Evolutionary conservation across 1,140 invertebrate genomes (phyloP).

Genomic region (Diachasmimorpha longicaudata): DNA sequence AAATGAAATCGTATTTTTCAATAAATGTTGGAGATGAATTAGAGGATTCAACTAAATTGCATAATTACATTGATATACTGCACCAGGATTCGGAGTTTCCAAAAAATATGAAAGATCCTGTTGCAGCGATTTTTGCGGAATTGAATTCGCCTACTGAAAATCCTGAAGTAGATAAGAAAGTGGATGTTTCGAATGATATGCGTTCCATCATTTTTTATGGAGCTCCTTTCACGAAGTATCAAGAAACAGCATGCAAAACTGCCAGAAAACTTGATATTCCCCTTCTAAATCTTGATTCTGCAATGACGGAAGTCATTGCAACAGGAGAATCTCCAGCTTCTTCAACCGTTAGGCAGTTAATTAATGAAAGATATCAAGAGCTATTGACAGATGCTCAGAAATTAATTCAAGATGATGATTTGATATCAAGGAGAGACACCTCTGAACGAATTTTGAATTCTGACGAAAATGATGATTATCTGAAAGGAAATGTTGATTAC

Average conservation of each 20-base stretch:
- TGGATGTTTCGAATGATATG: constrained; percentile 15
- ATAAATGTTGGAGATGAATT: too few relatives aligned
- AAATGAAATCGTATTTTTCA: constrained; percentile 27
- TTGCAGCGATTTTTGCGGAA: constrained; percentile 38
- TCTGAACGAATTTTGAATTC: background rate
- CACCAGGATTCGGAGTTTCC: constrained; percentile 32
- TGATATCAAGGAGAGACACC: background rate
- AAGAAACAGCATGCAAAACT: constrained; percentile 42
- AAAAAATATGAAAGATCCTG: constrained; percentile 40
- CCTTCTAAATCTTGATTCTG: constrained; percentile 39
- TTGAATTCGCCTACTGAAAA: background rate
- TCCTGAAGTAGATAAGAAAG: background rate
- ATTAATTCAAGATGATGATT: background rate
- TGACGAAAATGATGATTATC: background rate
- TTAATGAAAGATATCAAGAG: constrained; percentile 39
- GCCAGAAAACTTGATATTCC: constrained; percentile 37
- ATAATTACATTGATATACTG: constrained; percentile 40
- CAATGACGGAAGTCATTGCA: constrained; percentile 37
- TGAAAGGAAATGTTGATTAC: constrained; percentile 5
- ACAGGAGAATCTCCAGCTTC: constrained; percentile 25
- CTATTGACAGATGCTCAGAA: background rate
- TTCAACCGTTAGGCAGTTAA: constrained; percentile 30
- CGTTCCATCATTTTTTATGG: constrained; percentile 49
- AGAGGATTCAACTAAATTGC: constrained; percentile 6
- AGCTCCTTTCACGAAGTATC: constrained; percentile 47